A percentile compares a stretch with the other conserved stretches of the same genome.
Evolutionary conservation across 1,140 invertebrate genomes (phyloP).

Genomic region (Sitophilus oryzae): DNA sequence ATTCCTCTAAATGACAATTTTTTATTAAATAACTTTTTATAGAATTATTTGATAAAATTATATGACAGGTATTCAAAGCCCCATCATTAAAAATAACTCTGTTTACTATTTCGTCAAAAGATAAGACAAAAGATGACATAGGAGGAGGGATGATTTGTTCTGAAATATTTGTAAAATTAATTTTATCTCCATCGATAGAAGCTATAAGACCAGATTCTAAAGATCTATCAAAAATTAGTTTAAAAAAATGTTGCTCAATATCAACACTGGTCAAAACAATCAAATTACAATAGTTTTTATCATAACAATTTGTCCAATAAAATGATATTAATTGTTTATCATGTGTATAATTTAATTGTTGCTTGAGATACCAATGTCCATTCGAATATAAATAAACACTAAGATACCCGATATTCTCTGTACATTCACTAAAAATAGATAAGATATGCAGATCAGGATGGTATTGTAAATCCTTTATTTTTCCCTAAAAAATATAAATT

Average conservation of each 20-base stretch:
- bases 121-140: slow-evolving; percentile 4
- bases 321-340: slow-evolving; percentile 18
- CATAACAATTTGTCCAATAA: slow-evolving; percentile 19
- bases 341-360: slow-evolving; percentile 20
- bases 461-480: slow-evolving; percentile 24
- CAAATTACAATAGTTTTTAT: slow-evolving; percentile 16
- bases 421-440: slow-evolving; percentile 13
- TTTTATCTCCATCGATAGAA: slow-evolving; percentile 25
- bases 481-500: slow-evolving; percentile 24
- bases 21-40: background rate
- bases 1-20: background rate
- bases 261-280: slow-evolving; percentile 20
- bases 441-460: slow-evolving; percentile 26
- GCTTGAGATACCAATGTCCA: slow-evolving; percentile 31
- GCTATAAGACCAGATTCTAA: slow-evolving; percentile 14
- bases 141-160: slow-evolving; percentile 29
- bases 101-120: slow-evolving; percentile 25
- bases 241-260: slow-evolving; percentile 19
- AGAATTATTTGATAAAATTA: background rate
- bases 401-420: slow-evolving; percentile 4
- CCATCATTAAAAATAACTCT: slow-evolving; percentile 18
- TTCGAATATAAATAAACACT: slow-evolving; percentile 26
- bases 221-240: slow-evolving; percentile 14
- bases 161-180: slow-evolving; percentile 25
- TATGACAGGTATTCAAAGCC: slow-evolving; percentile 5